Evolutionary conservation across 2,797 vertebrate species (phyloP).

Genomic region (Streptopelia turtur): DNA sequence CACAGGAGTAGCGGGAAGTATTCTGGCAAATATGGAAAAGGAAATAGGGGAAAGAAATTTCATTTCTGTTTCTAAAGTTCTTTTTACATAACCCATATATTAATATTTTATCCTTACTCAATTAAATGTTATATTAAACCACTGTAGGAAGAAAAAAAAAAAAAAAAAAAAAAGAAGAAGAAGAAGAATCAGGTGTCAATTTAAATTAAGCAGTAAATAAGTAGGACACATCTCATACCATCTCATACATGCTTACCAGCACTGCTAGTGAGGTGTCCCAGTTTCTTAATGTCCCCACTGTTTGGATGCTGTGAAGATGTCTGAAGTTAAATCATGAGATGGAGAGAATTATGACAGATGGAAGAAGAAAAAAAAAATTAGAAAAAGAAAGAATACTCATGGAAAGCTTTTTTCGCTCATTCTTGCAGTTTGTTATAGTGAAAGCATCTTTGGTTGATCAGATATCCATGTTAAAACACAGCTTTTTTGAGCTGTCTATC

Average conservation of each 20-base stretch:
- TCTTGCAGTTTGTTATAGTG: fast-evolving
- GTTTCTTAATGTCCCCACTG: not conserved
- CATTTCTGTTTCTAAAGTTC: not conserved
- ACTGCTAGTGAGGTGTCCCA: not conserved
- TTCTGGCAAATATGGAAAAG: not conserved
- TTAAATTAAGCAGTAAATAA: not conserved
- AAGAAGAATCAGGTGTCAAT: not conserved
- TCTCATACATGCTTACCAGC: not conserved
- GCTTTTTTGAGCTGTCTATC: not conserved
- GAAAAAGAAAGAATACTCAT: not conserved
- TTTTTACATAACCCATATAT: not conserved
- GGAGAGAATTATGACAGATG: not conserved
- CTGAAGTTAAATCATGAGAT: not conserved
- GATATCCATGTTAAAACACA: not conserved
- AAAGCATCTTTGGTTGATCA: not conserved
- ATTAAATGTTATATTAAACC: not conserved
- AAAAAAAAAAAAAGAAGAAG: not conserved
- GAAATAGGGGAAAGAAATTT: not conserved
- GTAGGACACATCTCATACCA: not conserved
- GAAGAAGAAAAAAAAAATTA: not conserved
- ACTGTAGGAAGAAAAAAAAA: not conserved
- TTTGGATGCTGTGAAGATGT: not conserved
- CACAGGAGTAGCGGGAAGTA: not conserved
- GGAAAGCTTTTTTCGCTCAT: not conserved
- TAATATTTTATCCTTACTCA: not conserved